Percentiles rank a stretch among this genome's conserved stretches.
phyloP scores from a whole-genome alignment of 1,140 invertebrate species.

The Pteromalus puparum region DNA sequence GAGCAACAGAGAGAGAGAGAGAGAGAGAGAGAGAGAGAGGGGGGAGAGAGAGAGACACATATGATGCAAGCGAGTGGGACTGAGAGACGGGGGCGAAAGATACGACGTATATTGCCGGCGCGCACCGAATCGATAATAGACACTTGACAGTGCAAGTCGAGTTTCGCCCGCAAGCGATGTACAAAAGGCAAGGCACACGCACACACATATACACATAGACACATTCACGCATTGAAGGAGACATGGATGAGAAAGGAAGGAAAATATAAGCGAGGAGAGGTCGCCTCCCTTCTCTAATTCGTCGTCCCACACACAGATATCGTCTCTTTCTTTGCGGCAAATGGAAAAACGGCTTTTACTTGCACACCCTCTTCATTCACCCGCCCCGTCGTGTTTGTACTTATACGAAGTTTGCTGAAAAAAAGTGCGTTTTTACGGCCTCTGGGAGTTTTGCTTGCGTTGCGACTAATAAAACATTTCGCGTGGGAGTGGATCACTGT shows the following conservation, averaged over 20 bases:
- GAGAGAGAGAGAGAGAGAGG: neutral
- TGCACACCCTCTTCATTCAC: neutral
- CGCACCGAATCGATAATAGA: slow-evolving; percentile 26
- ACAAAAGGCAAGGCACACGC: neutral
- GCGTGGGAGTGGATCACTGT: neutral
- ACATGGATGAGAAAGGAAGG: neutral
- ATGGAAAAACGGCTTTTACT: neutral
- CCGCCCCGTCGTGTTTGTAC: neutral
- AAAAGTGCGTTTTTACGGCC: neutral
- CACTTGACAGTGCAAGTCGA: slow-evolving; percentile 33
- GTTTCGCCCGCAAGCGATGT: slow-evolving; percentile 11
- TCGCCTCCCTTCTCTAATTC: neutral
- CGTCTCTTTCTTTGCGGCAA: neutral
- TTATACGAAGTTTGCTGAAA: neutral
- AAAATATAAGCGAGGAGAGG: neutral
- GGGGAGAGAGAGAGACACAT: no score
- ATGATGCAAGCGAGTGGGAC: no score
- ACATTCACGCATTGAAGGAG: no score
- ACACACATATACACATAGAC: no score
- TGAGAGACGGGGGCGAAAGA: neutral
- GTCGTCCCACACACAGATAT: neutral
- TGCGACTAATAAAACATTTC: neutral
- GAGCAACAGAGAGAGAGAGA: neutral
- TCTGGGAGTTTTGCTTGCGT: neutral
- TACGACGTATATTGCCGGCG: slow-evolving; percentile 6